Conservation (phyloP, 2,888 invertebrate genomes). For the Drosophila helvetica region DNA sequence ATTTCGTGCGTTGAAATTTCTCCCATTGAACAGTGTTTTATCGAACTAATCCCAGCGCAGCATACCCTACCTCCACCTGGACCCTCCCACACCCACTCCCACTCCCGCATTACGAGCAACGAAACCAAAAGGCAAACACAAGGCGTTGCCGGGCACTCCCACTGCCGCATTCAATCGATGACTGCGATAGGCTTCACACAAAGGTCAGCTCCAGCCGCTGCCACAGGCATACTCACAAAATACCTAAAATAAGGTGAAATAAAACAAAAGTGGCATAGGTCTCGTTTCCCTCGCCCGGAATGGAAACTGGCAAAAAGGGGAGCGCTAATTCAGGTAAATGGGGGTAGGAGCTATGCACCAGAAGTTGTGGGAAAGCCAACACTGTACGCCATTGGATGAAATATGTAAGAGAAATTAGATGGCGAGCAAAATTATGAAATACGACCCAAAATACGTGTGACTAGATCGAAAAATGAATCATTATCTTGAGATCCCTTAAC, state of each 20-base stretch:
- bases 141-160: slow-evolving; percentile 71
- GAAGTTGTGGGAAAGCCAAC: slow-evolving; percentile 19
- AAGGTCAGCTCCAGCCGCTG: slow-evolving; percentile 61
- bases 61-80: slow-evolving; percentile 28
- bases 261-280: slow-evolving; percentile 66
- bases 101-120: slow-evolving; percentile 39
- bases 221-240: slow-evolving; percentile 2
- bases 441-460: no score
- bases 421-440: no score
- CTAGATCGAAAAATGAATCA: no score
- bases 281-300: slow-evolving; percentile 30
- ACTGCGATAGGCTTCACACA: slow-evolving; percentile 55
- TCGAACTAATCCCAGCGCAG: slow-evolving; percentile 12
- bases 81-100: slow-evolving; percentile 17
- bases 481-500: no score
- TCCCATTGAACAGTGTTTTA: slow-evolving; percentile 25
- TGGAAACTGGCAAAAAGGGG: slow-evolving; percentile 47
- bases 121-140: slow-evolving; percentile 65
- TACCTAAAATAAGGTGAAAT: slow-evolving; percentile 39
- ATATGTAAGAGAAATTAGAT: no score
- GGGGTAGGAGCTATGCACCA: slow-evolving; percentile 17
- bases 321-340: slow-evolving; percentile 29
- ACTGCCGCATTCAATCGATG: slow-evolving; percentile 61
- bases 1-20: slow-evolving; percentile 66
- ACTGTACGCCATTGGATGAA: neutral